A percentile compares a stretch with the other conserved stretches of the same genome.
phyloP scores from a whole-genome alignment of 1,140 invertebrate genomes.

The Drosophila micromelanica region DNA sequence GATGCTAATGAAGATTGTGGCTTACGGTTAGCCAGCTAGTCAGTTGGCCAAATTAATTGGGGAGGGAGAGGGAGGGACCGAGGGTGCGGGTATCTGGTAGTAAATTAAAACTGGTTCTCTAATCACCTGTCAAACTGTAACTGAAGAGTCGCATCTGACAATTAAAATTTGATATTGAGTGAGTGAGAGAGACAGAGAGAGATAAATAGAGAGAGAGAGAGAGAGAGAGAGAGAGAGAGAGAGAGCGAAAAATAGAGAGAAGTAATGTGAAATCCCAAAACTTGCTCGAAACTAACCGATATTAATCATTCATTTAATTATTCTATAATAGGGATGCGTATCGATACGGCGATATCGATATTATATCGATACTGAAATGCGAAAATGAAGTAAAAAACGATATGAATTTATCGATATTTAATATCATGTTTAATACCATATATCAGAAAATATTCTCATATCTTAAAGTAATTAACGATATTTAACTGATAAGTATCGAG shows the following conservation, averaged over 20 bases:
- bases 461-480: no score
- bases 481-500: no score
- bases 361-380: no score
- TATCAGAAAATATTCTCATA: no score
- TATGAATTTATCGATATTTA: no score
- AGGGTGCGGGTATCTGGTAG: constrained; percentile 1
- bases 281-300: no score
- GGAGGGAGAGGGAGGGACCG: background rate
- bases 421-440: no score
- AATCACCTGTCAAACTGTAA: constrained; percentile 53
- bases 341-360: no score
- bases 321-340: no score
- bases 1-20: constrained; percentile 44
- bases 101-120: constrained; percentile 56
- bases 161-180: background rate
- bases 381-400: no score
- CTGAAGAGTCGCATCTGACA: constrained; percentile 6
- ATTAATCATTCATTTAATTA: no score
- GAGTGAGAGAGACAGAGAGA: background rate
- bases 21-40: constrained; percentile 51
- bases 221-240: background rate
- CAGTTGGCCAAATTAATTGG: background rate
- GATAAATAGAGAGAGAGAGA: background rate
- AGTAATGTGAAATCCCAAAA: background rate
- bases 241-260: background rate